Evolutionary conservation across 1,140 invertebrate genomes (phyloP).

Genomic region (Medauroidea extradentata): DNA sequence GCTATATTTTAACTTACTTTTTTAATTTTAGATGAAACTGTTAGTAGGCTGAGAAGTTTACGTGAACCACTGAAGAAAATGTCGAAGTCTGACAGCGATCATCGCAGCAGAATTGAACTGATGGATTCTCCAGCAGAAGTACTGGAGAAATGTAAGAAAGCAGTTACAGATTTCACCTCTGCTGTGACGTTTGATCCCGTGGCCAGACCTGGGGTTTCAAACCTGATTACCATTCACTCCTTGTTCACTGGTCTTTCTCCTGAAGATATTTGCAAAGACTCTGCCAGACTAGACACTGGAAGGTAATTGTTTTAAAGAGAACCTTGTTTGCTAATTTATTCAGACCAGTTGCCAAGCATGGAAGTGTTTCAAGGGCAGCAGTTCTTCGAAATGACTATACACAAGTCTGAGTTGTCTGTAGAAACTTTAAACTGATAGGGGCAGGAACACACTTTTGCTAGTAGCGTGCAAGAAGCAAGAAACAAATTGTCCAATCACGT

Average conservation of each 20-base stretch:
- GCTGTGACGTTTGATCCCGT: constrained; percentile 75
- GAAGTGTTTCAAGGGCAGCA: constrained; percentile 3
- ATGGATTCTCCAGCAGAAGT: constrained; percentile 76
- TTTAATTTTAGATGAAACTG: neutral
- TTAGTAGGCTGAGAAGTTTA: constrained; percentile 67
- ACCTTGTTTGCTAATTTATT: neutral
- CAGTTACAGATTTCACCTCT: constrained; percentile 87
- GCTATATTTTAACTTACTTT: no score
- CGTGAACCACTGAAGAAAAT: constrained; percentile 88
- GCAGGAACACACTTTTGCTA: no score
- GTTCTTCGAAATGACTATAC: neutral
- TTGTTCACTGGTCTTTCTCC: constrained; percentile 62
- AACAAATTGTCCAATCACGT: no score
- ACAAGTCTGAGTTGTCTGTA: no score
- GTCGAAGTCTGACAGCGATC: constrained; percentile 91
- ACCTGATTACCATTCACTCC: constrained; percentile 83
- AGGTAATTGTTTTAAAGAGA: constrained; percentile 43
- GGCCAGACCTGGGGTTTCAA: constrained; percentile 78
- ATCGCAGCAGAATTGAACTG: constrained; percentile 73
- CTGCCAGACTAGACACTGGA: constrained; percentile 64
- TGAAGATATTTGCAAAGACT: constrained; percentile 68
- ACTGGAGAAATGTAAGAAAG: constrained; percentile 79
- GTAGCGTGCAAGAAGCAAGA: no score
- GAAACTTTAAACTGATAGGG: neutral
- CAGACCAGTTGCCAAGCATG: constrained; percentile 9